A percentile compares a stretch with the other conserved stretches of the same genome.
phyloP scores from a whole-genome alignment of 2,888 invertebrate species.

The Tethea ocularis region DNA sequence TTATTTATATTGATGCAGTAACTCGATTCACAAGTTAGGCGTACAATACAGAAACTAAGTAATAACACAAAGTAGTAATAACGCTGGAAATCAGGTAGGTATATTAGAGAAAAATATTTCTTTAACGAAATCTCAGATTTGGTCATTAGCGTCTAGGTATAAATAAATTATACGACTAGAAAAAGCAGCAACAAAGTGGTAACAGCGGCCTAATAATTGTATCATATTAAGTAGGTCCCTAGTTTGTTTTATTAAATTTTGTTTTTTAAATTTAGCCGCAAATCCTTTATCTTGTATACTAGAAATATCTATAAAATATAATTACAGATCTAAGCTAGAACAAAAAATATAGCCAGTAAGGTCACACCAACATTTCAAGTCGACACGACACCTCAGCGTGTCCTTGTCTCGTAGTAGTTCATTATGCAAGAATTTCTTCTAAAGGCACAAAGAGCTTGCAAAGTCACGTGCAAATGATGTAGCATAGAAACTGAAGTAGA shows the following conservation, averaged over 20 bases:
- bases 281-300: not conserved
- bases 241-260: no score
- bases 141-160: no score
- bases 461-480: conserved; percentile 17
- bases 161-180: no score
- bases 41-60: not conserved
- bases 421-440: conserved; percentile 39
- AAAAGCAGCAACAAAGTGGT: no score
- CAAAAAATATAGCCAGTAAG: not conserved
- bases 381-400: not conserved
- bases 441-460: conserved; percentile 27
- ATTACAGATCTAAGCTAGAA: not conserved
- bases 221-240: no score
- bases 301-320: not conserved
- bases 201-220: no score
- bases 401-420: conserved; percentile 17
- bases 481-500: not conserved
- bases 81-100: no score
- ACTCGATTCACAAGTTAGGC: not conserved
- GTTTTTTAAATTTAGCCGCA: no score
- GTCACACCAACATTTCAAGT: conserved; percentile 4
- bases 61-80: not conserved
- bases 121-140: no score
- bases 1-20: not conserved
- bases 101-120: no score